Evolutionary conservation across 1,140 invertebrate species (phyloP), one percentile per base, ranked within the genome.

Genomic region (Elysia chlorotica): DNA sequence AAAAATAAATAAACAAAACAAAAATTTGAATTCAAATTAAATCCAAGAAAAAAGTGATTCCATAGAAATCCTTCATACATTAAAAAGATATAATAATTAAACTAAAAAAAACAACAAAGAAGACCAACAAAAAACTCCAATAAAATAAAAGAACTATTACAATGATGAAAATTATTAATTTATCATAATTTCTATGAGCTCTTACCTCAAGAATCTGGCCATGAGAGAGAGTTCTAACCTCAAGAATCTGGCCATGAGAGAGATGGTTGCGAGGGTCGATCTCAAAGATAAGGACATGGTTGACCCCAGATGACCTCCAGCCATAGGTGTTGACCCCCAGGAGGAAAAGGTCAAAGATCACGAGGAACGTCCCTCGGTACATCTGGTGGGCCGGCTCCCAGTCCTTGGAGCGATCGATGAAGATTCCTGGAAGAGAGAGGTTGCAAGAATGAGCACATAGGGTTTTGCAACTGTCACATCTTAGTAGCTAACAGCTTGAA

Each of bases 281-380:
- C 87, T 99, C 98, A 86, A 99, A 99, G 78, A 99, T 99, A 0
- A 99, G 90, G 0, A 99, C 98, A 87, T 99, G 98, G 90, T 99
- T 99, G 3, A 99, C 97, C 17, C 98, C 97, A 0, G 96, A 97
- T 4, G 95, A 95, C 77, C 97, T 90, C 97, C 97, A 99, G n/a
- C 96, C 96, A 87, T 99, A 98, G 59, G 91, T 97, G 85, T 99
- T 99, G 21, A 99, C 92, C 25, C 97, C 97, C 83, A 99, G 96
- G 1, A 99, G 88, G 84, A 99, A 99, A 75, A 99, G 90, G 84
- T 97, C 97, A 79, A 98, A 90, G 66, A 99, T 93, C 38, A 99
- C 89, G 0, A 99, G 91, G 72, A 99, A 91, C 3, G 96, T 95
- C 0, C 95, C 96, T 41, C 98, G 90, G 85, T 98, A 99, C 17